Evolutionary conservation across 2,113 vertebrate species (phyloP), one percentile per base, ranked within the genome.

Genomic region (Anarhynchus alexandrinus): DNA sequence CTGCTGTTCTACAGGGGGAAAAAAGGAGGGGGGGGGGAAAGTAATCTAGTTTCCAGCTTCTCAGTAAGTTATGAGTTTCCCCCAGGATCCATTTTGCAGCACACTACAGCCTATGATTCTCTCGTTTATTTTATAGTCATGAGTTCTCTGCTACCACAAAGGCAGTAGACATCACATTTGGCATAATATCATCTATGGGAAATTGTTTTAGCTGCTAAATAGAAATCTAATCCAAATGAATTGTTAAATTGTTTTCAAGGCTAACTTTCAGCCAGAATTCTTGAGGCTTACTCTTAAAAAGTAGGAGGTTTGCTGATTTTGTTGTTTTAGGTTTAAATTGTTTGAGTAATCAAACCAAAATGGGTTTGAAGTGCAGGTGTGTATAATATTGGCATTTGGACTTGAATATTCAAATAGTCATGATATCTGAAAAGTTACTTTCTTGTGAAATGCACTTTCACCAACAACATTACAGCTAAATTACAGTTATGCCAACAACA

Each of bases 291-390:
- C 13, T 64, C 43, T 70, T 43, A 1, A 71, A 6, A 52, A 54
- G 11, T 10, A 10, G 5, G 0, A 1, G 7, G 43, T 51, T 67
- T 69, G 12, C 2, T 8, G 23, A 1, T 22, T 87, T 65, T 69
- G 18, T 38, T 81, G 5, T 51, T 22, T 90, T 40, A 29, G 43
- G 20, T 77, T 29, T 62, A 27, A 81, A 20, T 38, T 15, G 1
- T 34, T 86, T 8, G 11, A 14, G 8, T 64, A 78, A 67, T 71
- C 4, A 8, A 30, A 59, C 7, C 3, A 43, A 80, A 83, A 77
- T 19, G 12, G 23, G 4, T 70, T 74, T 87, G n/a, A 94, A 80
- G 29, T 86, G 36, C 51, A 65, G 47, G 30, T 90, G 15, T 59
- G 19, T 3, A 1, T 72, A 26, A 43, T 62, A 32, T 7, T 34